These are phyloP conservation scores for Desmophyllum pertusum DNA, from an alignment of 92 coral and sea anemone genomes.

Conservation along the genomic window DNA sequence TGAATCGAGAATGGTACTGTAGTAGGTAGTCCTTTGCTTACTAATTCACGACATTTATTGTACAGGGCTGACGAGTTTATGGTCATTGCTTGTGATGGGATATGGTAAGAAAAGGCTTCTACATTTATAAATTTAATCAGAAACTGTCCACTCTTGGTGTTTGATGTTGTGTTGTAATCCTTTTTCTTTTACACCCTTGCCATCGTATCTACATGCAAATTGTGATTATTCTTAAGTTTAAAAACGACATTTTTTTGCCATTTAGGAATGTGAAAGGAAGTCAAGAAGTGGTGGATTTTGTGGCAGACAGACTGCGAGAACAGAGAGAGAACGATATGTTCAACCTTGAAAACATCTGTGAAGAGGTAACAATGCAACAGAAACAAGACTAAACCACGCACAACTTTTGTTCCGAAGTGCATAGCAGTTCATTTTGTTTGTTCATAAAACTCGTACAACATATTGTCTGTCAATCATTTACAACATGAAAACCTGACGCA, in stretches of 20 bases:
- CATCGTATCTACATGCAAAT: not conserved
- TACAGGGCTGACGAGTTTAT: conserved; percentile 89
- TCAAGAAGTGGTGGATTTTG: conserved; percentile 97
- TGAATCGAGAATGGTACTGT: too few species aligned
- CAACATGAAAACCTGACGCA: too few species aligned
- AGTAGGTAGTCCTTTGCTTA: too few species aligned
- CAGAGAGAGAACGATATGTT: conserved; percentile 53
- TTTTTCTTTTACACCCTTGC: not conserved
- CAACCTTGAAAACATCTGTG: conserved; percentile 79
- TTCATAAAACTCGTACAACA: not conserved
- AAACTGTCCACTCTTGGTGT: too few species aligned
- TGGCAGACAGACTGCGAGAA: conserved; percentile 73
- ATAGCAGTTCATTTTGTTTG: not conserved
- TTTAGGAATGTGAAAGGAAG: conserved; percentile 95
- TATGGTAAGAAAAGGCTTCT: conserved; percentile 82
- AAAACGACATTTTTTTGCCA: not conserved
- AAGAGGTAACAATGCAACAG: conserved; percentile 61
- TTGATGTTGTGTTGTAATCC: not conserved
- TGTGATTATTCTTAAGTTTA: not conserved
- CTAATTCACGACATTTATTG: not conserved
- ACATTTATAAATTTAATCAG: too few species aligned
- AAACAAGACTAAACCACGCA: not conserved
- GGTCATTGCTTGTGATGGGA: conserved; percentile 98
- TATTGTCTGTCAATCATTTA: too few species aligned
- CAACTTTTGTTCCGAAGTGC: not conserved